Evolutionary conservation across 2,888 invertebrate species (phyloP).

Genomic region (Drosophila percnosoma): DNA sequence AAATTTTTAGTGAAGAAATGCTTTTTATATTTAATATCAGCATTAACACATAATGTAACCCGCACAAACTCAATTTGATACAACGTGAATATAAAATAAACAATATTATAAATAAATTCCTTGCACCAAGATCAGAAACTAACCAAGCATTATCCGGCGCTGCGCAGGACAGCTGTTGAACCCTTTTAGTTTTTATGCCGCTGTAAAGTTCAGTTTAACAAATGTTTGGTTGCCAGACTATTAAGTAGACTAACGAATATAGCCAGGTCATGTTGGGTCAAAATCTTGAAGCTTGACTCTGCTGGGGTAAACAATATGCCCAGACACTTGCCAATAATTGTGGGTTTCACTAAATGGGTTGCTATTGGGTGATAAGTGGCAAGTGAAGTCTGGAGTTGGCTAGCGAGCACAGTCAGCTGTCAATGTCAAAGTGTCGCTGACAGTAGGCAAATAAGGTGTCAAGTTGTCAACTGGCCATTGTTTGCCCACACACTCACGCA

Average conservation of each 20-base stretch:
- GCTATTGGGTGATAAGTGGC: neutral
- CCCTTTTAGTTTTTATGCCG: neutral
- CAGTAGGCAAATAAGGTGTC: constrained; percentile 57
- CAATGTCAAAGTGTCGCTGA: constrained; percentile 47
- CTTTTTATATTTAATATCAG: neutral
- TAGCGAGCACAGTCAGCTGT: constrained; percentile 24
- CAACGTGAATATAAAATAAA: neutral
- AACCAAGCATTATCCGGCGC: neutral
- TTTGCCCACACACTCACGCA: constrained; percentile 24
- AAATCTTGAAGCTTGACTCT: constrained; percentile 38
- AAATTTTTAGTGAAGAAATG: neutral
- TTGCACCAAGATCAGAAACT: neutral
- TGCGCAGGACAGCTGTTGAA: neutral
- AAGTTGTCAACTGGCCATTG: constrained; percentile 57
- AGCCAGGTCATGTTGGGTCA: constrained; percentile 11
- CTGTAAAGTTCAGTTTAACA: neutral
- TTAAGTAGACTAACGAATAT: neutral
- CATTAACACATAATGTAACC: neutral
- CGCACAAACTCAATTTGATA: neutral
- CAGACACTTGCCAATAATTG: constrained; percentile 67
- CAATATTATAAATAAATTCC: neutral
- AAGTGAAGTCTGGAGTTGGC: constrained; percentile 17
- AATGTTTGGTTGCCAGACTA: neutral
- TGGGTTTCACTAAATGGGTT: constrained; percentile 31
- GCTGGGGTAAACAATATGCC: constrained; percentile 41